Base-by-base conservation (phyloP, 1,140 invertebrate genomes). In the Cydia amplana region DNA sequence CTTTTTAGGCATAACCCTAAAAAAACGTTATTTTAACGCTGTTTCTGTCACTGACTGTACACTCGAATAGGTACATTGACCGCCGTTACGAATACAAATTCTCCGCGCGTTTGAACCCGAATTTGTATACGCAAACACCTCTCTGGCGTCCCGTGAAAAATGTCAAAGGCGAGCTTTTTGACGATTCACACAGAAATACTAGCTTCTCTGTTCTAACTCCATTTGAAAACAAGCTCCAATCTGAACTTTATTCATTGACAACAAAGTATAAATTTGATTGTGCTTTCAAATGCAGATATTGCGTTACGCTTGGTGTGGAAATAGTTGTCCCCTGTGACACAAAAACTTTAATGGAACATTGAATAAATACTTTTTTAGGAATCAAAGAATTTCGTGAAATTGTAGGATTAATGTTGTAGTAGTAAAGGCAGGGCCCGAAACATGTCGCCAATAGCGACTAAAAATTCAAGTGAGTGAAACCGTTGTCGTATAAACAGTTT, bases 41-140 rank as follows among this genome's bases (percentile, higher is more conserved):
- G 36, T 40, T 40, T 40, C 43, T 16, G 12, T 46, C 12, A 46
- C 43, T 14, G 43, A 46, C 43, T 46, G 43, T 46, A 46, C 43
- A 14, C 14, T 46, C 43, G 43, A 46, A 46, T 46, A 16, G 43
- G 43, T 46, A 46, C 12, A 4, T 46, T 46, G 43, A 51, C 49
- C 49, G n/a, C 5, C n/a, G 49, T 7, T 18, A 51, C 49, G 49
- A 51, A 51, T 51, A 18, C 49, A n/a, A 51, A 51, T 51, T 51
- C 49, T 51, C 49, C 64, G 28, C 28, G 9, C 64, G 64, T 67
- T 67, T 67, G 64, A n/a, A 32, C 25, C 23, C 23, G 23, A 67
- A 67, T 28, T 65, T 64, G 60, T 64, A n/a, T n/a, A 64, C 25
- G 25, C 60, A 64, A 64, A 64, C 64, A 32, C 28, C 28, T 32